Evolutionary conservation across 2,888 invertebrate genomes (phyloP).

Genomic region (Callosobruchus maculatus): DNA sequence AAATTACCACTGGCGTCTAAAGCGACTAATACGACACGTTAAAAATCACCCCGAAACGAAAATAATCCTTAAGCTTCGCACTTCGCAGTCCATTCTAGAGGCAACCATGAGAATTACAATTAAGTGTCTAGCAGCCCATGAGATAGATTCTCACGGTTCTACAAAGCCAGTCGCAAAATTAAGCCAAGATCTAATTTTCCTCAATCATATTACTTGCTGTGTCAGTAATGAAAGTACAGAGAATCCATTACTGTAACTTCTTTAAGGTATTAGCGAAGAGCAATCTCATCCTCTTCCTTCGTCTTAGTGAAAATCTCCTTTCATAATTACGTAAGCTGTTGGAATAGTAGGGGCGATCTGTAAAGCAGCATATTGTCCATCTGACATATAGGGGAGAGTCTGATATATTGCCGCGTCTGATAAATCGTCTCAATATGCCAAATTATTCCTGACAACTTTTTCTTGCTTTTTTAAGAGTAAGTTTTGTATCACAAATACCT

Average conservation of each 20-base stretch:
- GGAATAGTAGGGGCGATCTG: neutral
- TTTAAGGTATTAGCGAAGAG: neutral
- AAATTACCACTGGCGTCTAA: too few relatives aligned
- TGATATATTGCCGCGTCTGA: too few relatives aligned
- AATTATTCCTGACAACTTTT: too few relatives aligned
- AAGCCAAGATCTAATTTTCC: neutral
- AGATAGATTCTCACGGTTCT: neutral
- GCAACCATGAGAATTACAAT: neutral
- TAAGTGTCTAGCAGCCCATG: neutral
- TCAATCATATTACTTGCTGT: neutral
- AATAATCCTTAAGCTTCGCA: too few relatives aligned
- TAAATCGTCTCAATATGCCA: too few relatives aligned
- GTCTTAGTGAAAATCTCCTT: neutral
- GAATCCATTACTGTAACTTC: neutral
- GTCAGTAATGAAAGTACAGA: neutral
- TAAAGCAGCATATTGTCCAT: neutral
- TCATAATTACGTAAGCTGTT: neutral
- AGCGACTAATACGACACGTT: too few relatives aligned
- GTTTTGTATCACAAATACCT: too few relatives aligned
- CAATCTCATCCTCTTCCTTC: neutral
- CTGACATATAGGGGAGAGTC: too few relatives aligned
- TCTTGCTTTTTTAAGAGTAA: too few relatives aligned
- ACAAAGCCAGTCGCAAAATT: neutral
- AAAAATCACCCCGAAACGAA: too few relatives aligned
- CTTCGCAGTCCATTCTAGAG: too few relatives aligned